Conservation (phyloP, 1,140 invertebrate species). For the Drosophila nigromelanica region DNA sequence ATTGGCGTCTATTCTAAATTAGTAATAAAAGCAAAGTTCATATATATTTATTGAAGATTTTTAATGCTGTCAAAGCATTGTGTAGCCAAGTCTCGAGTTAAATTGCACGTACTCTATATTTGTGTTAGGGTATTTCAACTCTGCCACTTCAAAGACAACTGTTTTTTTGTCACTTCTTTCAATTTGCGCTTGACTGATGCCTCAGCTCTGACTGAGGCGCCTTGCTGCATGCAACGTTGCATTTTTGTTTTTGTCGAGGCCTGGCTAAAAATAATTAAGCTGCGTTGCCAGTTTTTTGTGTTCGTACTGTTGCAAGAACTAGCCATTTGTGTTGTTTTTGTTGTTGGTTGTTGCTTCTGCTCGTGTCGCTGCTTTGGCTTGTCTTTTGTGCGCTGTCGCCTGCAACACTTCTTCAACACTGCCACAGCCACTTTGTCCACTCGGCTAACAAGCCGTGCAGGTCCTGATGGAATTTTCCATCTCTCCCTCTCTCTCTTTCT, state of each 20-base stretch:
- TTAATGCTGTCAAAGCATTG: too few species aligned
- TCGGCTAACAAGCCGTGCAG: constrained; percentile 29
- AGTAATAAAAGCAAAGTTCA: too few species aligned
- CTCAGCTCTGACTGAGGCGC: background rate
- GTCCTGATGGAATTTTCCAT: background rate
- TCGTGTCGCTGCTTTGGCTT: constrained; percentile 21
- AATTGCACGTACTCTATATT: too few species aligned
- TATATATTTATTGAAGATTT: too few species aligned
- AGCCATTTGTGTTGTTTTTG: background rate
- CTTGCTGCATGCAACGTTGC: constrained; percentile 20
- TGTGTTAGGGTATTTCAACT: too few species aligned
- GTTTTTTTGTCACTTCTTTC: background rate
- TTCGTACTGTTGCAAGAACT: constrained; percentile 7
- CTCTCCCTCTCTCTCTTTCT: background rate
- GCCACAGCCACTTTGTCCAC: constrained; percentile 42
- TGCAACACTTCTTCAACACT: constrained; percentile 49
- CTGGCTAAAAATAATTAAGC: constrained; percentile 70
- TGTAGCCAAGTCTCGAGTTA: too few species aligned
- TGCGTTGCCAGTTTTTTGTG: constrained; percentile 31
- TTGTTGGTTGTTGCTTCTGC: background rate
- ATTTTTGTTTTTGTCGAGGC: constrained; percentile 9
- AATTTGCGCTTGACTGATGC: constrained; percentile 1
- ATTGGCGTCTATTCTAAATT: too few species aligned
- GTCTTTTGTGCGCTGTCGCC: constrained; percentile 48
- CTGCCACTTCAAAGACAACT: too few species aligned